A percentile compares a stretch with the other conserved stretches of the same genome.
Conservation (phyloP, 2,888 invertebrate genomes). For the Stramonita haemastoma region DNA sequence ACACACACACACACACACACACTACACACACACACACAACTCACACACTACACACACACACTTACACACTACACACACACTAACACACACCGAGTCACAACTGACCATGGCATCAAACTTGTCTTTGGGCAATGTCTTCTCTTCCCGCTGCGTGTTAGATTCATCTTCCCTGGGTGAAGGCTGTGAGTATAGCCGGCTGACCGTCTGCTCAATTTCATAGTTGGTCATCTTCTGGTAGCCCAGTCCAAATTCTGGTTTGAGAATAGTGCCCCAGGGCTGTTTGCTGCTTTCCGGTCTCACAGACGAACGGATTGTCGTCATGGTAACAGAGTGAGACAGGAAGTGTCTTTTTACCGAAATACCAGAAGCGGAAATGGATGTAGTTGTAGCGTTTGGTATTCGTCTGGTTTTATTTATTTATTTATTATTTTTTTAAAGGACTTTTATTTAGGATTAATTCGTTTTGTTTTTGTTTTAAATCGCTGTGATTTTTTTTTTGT, state of each 20-base stretch:
- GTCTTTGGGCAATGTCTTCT: constrained; percentile 56
- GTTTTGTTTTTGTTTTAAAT: too few species aligned
- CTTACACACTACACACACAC: neutral
- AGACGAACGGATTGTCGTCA: constrained; percentile 70
- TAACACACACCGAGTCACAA: neutral
- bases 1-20: neutral
- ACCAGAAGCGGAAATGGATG: too few species aligned
- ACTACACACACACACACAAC: neutral
- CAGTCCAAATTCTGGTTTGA: constrained; percentile 74
- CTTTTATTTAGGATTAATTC: too few species aligned
- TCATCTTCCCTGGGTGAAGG: constrained; percentile 55
- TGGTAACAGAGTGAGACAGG: constrained; percentile 37
- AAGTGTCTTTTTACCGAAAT: too few species aligned
- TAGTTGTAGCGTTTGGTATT: too few species aligned
- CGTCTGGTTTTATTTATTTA: too few species aligned
- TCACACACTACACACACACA: neutral
- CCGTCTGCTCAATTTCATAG: constrained; percentile 74
- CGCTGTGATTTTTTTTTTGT: too few species aligned
- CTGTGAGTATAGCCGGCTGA: constrained; percentile 64
- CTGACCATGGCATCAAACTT: constrained; percentile 65
- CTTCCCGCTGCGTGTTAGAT: constrained; percentile 50
- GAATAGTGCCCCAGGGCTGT: constrained; percentile 76
- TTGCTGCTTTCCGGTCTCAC: constrained; percentile 72
- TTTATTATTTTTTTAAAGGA: too few species aligned
- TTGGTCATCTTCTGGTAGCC: constrained; percentile 75